Base-by-base conservation (phyloP, 2,888 invertebrate species). In the Amaurobius ferox region DNA sequence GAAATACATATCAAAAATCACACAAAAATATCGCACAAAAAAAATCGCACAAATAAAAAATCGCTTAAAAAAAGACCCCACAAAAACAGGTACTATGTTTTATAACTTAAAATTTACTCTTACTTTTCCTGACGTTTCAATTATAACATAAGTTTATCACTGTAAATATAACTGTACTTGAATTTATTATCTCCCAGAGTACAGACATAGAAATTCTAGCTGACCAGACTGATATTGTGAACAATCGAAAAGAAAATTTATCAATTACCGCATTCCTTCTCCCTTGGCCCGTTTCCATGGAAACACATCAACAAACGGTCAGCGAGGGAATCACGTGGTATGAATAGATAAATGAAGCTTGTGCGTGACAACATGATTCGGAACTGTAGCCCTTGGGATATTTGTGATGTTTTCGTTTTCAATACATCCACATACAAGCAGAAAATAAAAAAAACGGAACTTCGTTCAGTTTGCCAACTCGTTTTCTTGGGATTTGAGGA, bases 361-460 rank as follows among this genome's bases (percentile, higher is more conserved):
- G 62, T 83, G 77, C 83, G 83, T 83, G 83, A 83, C 83, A 77
- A 71, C 77, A 77, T 83, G 83, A 83, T 83, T 83, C 77, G 70
- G 76, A 48, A 71, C 32, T 26, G 28, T 55, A 48, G 35, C 77
- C 35, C 77, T 6, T 13, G 77, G 83, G 77, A 72, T 11, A 32
- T 44, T 44, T 26, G 64, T n/a, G 35, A 71, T 68, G 70, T 26
- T 64, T 48, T 77, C 66, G 44, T 62, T 76, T 66, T 29, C 19
- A 19, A 26, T 40, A 67, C 30, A 32, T 39, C 35, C 62, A 29
- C 62, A 19, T 32, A n/a, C n/a, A 61, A 61, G 66, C 35, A 39
- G 26, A 44, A 64, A 32, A 55, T 19, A 44, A 44, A 32, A 73
- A 61, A 44, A 28, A 44, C 9, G 9, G 2, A 55, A 1, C 5